Evolutionary conservation across 2,888 invertebrate genomes (phyloP), one percentile per base, ranked within the genome.

Genomic region (Yponomeuta evonymella): DNA sequence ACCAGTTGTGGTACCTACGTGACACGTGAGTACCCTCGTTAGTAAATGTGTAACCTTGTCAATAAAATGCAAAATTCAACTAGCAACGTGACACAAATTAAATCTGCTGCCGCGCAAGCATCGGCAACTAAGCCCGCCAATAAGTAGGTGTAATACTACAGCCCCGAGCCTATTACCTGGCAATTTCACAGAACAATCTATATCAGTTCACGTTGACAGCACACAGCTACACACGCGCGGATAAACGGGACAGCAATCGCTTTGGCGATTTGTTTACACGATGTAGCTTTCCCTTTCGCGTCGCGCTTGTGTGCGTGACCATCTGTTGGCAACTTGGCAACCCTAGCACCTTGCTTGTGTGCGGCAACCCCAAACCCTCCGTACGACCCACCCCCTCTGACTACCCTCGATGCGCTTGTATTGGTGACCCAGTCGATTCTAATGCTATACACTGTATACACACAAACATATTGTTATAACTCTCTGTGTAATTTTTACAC

Each of bases 131-230:
- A 89, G 83, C 84, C 85, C 83, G 85, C 85, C 87, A 89, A 89
- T 90, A 89, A 90, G 88, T 90, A 88, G 88, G 88, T 90, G 90
- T 90, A 90, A 90, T 89, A 83, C 86, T 87, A 89, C 86, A 90
- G 90, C 86, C 87, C 86, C 86, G 86, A 84, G 89, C 89, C 90
- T 92, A 92, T 91, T 92, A 92, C 92, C 92, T 92, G 91, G 89
- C 90, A 91, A 92, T 91, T 91, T 91, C 90, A 90, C 90, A 89
- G 91, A 90, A 90, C 89, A 90, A 90, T 89, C 89, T 88, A 89
- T 89, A 84, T 87, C 83, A 85, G 84, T 82, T 84, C 85, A 85
- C 82, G 86, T 81, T 48, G 82, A 86, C 86, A 81, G 87, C 90
- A 90, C 90, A 90, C 90, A 88, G 83, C 83, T 87, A 87, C 88